Evolutionary conservation across 2,888 invertebrate genomes (phyloP).

Genomic region (Caenorhabditis becei): DNA sequence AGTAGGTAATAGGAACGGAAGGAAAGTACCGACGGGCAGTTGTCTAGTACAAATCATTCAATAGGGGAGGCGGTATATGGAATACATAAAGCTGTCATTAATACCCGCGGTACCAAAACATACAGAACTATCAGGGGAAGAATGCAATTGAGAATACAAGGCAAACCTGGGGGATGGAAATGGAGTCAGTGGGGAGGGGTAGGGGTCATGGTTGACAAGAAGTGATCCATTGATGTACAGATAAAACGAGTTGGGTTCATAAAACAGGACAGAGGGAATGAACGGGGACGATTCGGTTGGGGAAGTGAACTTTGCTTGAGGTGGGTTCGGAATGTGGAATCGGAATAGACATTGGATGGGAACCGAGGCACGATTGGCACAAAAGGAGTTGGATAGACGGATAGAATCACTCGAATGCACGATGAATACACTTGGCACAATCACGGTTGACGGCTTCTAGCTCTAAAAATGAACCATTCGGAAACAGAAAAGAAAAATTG

Average conservation of each 20-base stretch:
- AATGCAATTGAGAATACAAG: neutral
- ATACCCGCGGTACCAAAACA: constrained; percentile 45
- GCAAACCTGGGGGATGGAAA: neutral
- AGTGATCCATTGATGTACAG: constrained; percentile 42
- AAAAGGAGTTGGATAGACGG: constrained; percentile 12
- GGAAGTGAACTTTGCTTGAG: constrained; percentile 29
- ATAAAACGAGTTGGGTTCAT: constrained; percentile 18
- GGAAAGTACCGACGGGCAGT: neutral
- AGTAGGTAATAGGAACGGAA: constrained; percentile 14
- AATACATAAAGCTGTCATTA: constrained; percentile 52
- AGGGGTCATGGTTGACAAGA: neutral
- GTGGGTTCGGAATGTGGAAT: constrained; percentile 10
- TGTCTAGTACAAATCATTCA: constrained; percentile 23
- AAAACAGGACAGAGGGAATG: constrained; percentile 11
- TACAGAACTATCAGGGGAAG: constrained; percentile 12
- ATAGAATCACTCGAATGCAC: constrained; percentile 26
- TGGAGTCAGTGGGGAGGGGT: neutral
- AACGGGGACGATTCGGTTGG: neutral
- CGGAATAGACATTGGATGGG: constrained; percentile 10
- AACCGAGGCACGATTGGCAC: constrained; percentile 45
- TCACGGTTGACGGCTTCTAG: constrained; percentile 62
- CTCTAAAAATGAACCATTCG: constrained; percentile 56
- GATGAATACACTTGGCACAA: constrained; percentile 41
- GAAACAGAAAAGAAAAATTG: constrained; percentile 16
- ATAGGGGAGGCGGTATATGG: neutral